Percentiles rank a stretch among this genome's conserved stretches.
Conservation (phyloP, 2,797 vertebrate genomes). For the Acanthurus lineatus region DNA sequence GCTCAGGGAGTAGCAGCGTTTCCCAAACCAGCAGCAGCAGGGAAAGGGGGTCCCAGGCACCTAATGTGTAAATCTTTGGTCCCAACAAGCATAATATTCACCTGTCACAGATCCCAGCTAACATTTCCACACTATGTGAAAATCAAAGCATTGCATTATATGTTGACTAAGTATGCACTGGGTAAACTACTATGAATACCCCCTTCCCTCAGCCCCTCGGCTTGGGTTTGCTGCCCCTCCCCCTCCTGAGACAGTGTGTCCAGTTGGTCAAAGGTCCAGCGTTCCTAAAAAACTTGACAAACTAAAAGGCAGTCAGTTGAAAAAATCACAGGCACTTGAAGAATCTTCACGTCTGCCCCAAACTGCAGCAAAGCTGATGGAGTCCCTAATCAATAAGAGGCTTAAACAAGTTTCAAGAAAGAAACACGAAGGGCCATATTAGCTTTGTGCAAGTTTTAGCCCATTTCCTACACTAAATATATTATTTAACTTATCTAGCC, state of each 20-base stretch:
- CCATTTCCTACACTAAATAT: conserved; percentile 39
- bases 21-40: conserved; percentile 87
- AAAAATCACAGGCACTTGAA: conserved; percentile 83
- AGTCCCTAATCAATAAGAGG: conserved; percentile 33
- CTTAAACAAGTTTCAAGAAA: conserved; percentile 63
- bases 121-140: conserved; percentile 13
- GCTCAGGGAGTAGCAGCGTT: conserved; percentile 93
- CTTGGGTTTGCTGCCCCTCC: conserved; percentile 89
- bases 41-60: conserved; percentile 81
- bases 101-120: conserved; percentile 10
- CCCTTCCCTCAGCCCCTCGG: conserved; percentile 75
- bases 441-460: conserved; percentile 55
- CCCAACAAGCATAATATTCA: conserved; percentile 18
- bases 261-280: conserved; percentile 99
- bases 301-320: conserved; percentile 89
- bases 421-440: conserved; percentile 48
- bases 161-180: conserved; percentile 36
- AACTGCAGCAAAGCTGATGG: conserved; percentile 91
- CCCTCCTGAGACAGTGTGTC: conserved; percentile 94
- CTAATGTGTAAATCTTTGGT: conserved; percentile 33
- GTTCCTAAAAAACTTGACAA: conserved; percentile 94
- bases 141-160: conserved; percentile 22
- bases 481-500: not conserved
- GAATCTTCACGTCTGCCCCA: conserved; percentile 79
- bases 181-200: conserved; percentile 35